Evolutionary conservation across 1,140 invertebrate species (phyloP), one percentile per base, ranked within the genome.

Genomic region (Pachyrhynchus sulphureomaculatus): DNA sequence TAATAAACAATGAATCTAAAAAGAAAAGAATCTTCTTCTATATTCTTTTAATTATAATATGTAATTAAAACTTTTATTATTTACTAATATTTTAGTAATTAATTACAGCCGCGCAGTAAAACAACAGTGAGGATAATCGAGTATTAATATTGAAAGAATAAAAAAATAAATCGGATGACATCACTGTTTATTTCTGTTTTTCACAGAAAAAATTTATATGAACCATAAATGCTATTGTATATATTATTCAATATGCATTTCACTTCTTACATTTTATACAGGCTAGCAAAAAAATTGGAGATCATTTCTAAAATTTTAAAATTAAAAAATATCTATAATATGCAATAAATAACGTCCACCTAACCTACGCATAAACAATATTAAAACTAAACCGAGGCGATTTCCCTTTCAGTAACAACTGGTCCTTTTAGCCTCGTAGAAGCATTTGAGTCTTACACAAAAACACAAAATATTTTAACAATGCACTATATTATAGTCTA

Each of bases 361-460:
- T 13, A 24, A 21, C 42, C 20, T 23, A 45, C 23, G 42, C 17
- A 45, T 21, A n/a, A 18, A 54, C 39, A 36, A 18, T 24, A 54
- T n/a, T 37, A 39, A n/a, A 13, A 4, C 15, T 41, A 54, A 15
- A 54, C 51, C 51, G 51, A 49, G 18, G 20, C 8, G 51, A 53
- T 39, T 53, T 53, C 13, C 29, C 39, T 56, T 56, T 44, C 29
- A 20, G 21, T 6, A 20, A 32, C 53, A 56, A 56, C 39, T 56
- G 53, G 21, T 56, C 39, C 17, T 24, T 23, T 56, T 45, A 56
- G 12, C 18, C 12, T 23, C 13, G 3, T 4, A 21, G 20, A 56
- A 29, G 21, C 39, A 56, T 56, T n/a, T n/a, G 10, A 33, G 15
- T 44, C 5, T 10, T 13, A 26, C 41, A 55, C 39, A 20, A 34